phyloP scores from a whole-genome alignment of 2,797 vertebrate species.

The Esox masquinongy region DNA sequence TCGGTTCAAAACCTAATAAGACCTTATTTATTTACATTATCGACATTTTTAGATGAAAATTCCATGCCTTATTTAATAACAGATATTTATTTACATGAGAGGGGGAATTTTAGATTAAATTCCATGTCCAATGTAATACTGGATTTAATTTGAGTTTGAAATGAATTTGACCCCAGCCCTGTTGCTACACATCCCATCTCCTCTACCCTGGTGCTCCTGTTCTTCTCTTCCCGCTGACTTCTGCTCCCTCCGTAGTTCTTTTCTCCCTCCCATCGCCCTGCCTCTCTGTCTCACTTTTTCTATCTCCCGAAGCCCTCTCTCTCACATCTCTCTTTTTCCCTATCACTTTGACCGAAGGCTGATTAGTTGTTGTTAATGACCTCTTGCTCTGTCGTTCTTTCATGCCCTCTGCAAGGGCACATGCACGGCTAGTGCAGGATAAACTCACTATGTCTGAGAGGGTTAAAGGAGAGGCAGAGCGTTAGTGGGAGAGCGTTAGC shows the following conservation, averaged over 20 bases:
- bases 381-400: conserved; percentile 58
- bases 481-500: conserved; percentile 10
- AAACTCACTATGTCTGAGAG: not conserved
- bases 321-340: conserved; percentile 8
- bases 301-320: conserved; percentile 9
- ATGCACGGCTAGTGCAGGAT: conserved; percentile 13
- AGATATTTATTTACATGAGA: conserved; percentile 9
- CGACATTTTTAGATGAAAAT: not conserved
- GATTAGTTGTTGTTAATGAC: conserved; percentile 68
- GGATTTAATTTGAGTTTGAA: conserved; percentile 10
- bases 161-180: conserved; percentile 14
- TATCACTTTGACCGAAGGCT: conserved; percentile 44
- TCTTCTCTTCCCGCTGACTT: conserved; percentile 27
- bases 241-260: conserved; percentile 25
- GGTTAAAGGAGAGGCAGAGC: not conserved
- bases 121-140: conserved; percentile 16
- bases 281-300: not conserved
- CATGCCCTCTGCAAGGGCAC: conserved; percentile 46
- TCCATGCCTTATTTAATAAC: not conserved
- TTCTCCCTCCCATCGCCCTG: conserved; percentile 24
- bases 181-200: not conserved
- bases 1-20: not conserved
- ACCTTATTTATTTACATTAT: not conserved
- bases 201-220: conserved; percentile 2
- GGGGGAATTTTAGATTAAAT: conserved; percentile 18